A percentile compares a stretch with the other conserved stretches of the same genome.
These are phyloP conservation scores for Distichodus sexfasciatus DNA, from an alignment of 2,797 vertebrate species.

Conservation along the genomic window DNA sequence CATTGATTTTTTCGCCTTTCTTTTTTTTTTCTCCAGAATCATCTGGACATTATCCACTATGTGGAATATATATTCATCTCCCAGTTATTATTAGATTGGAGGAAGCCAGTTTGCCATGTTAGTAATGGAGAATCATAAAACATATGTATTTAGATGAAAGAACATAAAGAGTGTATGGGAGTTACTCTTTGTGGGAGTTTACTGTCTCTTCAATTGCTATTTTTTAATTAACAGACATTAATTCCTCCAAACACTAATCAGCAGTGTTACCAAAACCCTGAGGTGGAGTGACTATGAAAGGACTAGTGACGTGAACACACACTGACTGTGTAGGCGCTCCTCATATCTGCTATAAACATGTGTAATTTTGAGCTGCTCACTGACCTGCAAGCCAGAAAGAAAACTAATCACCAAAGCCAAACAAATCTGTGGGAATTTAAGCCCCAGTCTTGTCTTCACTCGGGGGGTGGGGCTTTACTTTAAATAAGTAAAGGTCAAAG, in stretches of 20 bases:
- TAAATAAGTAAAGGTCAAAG: slow-evolving; percentile 32
- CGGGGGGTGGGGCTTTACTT: slow-evolving; percentile 28
- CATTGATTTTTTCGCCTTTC: no score
- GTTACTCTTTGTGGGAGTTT: no score
- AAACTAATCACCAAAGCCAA: slow-evolving; percentile 44
- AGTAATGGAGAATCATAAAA: no score
- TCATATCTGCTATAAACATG: neutral
- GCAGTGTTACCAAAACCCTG: no score
- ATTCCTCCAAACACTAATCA: no score
- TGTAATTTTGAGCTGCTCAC: slow-evolving; percentile 4
- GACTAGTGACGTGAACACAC: no score
- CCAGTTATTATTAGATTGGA: slow-evolving; percentile 3
- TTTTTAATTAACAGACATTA: no score
- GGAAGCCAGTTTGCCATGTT: slow-evolving; percentile 11
- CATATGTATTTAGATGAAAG: no score
- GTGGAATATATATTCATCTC: neutral
- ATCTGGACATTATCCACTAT: neutral
- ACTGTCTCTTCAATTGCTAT: no score
- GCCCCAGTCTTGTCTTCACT: neutral
- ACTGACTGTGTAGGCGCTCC: neutral
- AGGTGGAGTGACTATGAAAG: no score
- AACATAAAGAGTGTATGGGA: no score
- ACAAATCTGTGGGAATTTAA: slow-evolving; percentile 37
- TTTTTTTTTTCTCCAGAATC: no score
- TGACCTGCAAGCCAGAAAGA: slow-evolving; percentile 40